Base-by-base conservation (phyloP, 1,140 invertebrate genomes). In the Cylas formicarius region DNA sequence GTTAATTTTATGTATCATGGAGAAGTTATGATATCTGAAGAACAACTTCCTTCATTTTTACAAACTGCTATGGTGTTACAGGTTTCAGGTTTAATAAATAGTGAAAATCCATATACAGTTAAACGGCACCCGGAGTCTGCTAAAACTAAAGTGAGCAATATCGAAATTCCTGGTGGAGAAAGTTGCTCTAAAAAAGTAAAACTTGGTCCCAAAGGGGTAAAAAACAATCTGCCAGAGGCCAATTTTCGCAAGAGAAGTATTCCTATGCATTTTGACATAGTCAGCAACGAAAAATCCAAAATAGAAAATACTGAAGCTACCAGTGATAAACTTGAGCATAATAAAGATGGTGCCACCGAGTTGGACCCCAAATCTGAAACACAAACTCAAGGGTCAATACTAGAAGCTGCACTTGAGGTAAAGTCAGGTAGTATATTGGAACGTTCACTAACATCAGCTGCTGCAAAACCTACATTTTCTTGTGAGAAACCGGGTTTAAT, bases 1-100 rank as follows among this genome's bases (percentile, higher is more conserved):
- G 65, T 86, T 26, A 79, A 80, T 35, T 86, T 85, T 50, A 85
- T 86, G 77, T 86, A 86, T 52, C 75, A 79, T 66, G 83, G 83
- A 39, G 81, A 85, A 69, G 81, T 85, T 0, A 80, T 82, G 56
- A 77, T 86, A 35, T 72, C 75, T 44, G 78, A 84, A 60, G 79
- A 82, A 48, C 79, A 84, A 53, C 59, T 86, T 33, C 70, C 77
- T 31, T 76, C 76, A 28, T 83, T 86, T 54, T 61, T 86, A 29
- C 80, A 82, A 59, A 80, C 81, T 22, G 83, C 83, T 33, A 78
- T 82, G 53, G 70, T 79, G 14, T 63, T 86, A 28, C 79, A 84
- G 67, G 75, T 86, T 8, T 82, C 81, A 63, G 82, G 83, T 5
- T 66, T 86, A 13, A 73, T 76, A 46, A 50, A 43, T 24, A 54